A percentile compares a stretch with the other conserved stretches of the same genome.
Evolutionary conservation across 2,888 invertebrate species (phyloP).

Genomic region (Hydrotaea cyrtoneurina): DNA sequence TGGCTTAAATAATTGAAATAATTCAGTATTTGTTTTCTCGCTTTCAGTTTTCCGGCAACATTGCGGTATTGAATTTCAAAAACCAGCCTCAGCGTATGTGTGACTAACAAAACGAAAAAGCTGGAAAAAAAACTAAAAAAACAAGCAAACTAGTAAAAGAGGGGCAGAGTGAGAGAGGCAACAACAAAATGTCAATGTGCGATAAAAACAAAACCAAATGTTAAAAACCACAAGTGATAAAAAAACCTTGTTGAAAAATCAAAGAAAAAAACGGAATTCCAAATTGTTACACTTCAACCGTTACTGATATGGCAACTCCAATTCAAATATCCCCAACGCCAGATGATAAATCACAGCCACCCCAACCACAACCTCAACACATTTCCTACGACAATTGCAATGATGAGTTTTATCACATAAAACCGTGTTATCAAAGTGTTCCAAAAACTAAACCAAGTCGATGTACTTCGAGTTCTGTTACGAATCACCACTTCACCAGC

Average conservation of each 20-base stretch:
- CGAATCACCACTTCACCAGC: slow-evolving; percentile 31
- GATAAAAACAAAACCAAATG: slow-evolving; percentile 21
- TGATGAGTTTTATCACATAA: slow-evolving; percentile 60
- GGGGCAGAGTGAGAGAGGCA: neutral
- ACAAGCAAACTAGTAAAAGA: neutral
- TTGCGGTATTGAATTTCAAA: slow-evolving; percentile 49
- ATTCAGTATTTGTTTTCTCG: slow-evolving; percentile 37
- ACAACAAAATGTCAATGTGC: slow-evolving; percentile 42
- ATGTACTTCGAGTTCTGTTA: no score
- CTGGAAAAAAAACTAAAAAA: slow-evolving; percentile 23
- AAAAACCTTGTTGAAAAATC: slow-evolving; percentile 25
- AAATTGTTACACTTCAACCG: slow-evolving; percentile 10
- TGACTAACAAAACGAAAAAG: slow-evolving; percentile 14
- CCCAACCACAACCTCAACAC: slow-evolving; percentile 28
- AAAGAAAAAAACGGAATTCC: slow-evolving; percentile 29
- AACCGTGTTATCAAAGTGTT: slow-evolving; percentile 47
- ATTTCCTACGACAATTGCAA: slow-evolving; percentile 10
- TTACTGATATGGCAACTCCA: slow-evolving; percentile 51
- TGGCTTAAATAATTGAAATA: neutral
- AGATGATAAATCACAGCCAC: slow-evolving; percentile 44
- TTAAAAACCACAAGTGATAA: slow-evolving; percentile 12
- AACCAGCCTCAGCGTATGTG: slow-evolving; percentile 15
- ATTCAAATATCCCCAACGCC: slow-evolving; percentile 19
- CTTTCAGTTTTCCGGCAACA: slow-evolving; percentile 53
- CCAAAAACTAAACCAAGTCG: slow-evolving; percentile 33